A percentile compares a stretch with the other conserved stretches of the same genome.
phyloP scores from a whole-genome alignment of 2,113 vertebrate genomes.

The Struthidea cinerea region DNA sequence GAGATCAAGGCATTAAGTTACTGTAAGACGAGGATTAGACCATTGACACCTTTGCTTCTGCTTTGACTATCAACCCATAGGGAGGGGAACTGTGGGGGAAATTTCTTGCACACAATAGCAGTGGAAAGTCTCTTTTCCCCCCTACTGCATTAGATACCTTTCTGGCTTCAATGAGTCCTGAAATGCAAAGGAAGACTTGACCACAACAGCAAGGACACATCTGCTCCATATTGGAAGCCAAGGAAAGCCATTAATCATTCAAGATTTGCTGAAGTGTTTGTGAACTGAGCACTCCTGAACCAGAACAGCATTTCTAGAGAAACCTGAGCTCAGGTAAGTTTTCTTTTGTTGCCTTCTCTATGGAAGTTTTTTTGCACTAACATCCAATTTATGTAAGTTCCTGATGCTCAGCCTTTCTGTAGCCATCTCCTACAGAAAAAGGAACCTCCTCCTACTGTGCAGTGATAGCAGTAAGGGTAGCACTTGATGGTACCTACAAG shows the following conservation, averaged over 20 bases:
- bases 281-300: not conserved
- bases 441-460: not conserved
- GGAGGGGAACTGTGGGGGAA: not conserved
- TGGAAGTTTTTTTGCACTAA: not conserved
- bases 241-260: not conserved
- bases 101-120: rapidly evolving
- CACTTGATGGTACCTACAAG: not conserved
- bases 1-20: not conserved
- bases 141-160: not conserved
- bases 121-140: not conserved
- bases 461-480: not conserved
- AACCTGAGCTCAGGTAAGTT: not conserved
- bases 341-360: not conserved
- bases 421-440: not conserved
- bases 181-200: not conserved
- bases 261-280: not conserved
- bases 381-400: not conserved
- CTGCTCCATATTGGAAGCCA: not conserved
- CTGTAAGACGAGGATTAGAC: not conserved
- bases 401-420: not conserved
- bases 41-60: not conserved
- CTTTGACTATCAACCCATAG: not conserved
- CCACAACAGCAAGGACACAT: not conserved
- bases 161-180: not conserved
- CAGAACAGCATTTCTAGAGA: not conserved